Percentiles rank a stretch among this genome's conserved stretches.
These are phyloP conservation scores for Channa maculata DNA, from an alignment of 2,113 vertebrate genomes.

Conservation along the genomic window DNA sequence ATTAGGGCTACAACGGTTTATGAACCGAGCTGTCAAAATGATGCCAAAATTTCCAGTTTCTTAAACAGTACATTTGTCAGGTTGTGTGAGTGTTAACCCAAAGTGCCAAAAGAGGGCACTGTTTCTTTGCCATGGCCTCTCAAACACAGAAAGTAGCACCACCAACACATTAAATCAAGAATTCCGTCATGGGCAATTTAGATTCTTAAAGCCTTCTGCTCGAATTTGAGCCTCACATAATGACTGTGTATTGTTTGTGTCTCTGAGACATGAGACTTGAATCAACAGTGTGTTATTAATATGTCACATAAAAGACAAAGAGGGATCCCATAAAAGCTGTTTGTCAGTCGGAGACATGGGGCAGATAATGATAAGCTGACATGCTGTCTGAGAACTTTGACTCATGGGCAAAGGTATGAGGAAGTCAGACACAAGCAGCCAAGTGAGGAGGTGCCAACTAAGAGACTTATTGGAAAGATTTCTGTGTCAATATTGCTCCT, in stretches of 20 bases:
- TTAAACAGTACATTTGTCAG: too few relatives aligned
- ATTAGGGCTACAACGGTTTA: too few relatives aligned
- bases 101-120: constrained; percentile 69
- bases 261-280: background rate
- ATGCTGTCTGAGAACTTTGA: constrained; percentile 75
- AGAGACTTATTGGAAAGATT: background rate
- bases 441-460: constrained; percentile 5
- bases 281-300: constrained; percentile 31
- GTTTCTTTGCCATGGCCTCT: constrained; percentile 33
- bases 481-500: background rate
- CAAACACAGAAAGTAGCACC: background rate
- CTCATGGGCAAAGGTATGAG: constrained; percentile 78
- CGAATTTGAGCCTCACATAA: background rate
- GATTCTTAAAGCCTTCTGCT: constrained; percentile 1
- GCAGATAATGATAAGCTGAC: constrained; percentile 59
- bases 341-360: constrained; percentile 27
- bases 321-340: constrained; percentile 9
- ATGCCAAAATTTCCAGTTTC: too few relatives aligned
- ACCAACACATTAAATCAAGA: constrained; percentile 17
- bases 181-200: constrained; percentile 22
- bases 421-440: constrained; percentile 65
- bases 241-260: constrained; percentile 22
- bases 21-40: too few relatives aligned
- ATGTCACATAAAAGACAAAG: constrained; percentile 39
- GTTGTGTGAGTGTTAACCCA: background rate